Base-by-base conservation (phyloP, 2,888 invertebrate genomes). In the Phymatocera aterrima region DNA sequence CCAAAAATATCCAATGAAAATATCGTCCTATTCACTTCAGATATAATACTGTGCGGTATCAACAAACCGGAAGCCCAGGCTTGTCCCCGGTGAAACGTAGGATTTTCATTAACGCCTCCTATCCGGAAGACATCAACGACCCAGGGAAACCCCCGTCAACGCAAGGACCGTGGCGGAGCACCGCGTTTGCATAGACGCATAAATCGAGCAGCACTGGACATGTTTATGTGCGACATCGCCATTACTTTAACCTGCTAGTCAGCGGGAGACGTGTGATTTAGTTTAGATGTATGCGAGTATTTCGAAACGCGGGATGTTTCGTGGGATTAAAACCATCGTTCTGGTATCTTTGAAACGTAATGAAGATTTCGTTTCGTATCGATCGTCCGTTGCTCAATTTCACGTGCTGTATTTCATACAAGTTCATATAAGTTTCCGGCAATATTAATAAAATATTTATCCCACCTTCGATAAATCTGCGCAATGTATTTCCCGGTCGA, bases 201-300 rank as follows among this genome's bases (percentile, higher is more conserved):
- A 83, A 83, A 83, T 83, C 82, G 81, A 80, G 80, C 80, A 82
- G 82, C 81, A 79, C 80, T 81, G 79, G 82, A 83, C 81, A 82
- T 83, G 80, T 83, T 83, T 83, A 83, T 83, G 83, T 81, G 81
- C 78, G 80, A 80, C 80, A 81, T 68, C 77, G 83, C 79, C 81
- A 82, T 81, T 83, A 83, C 83, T 82, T 79, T 81, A 80, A 77
- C 80, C 54, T 34, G 65, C 28, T 78, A 51, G 72, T 72, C 72
- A 72, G 72, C 34, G 48, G 12, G 28, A 43, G 72, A 72, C 51
- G 72, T 34, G 51, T 51, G 75, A 54, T 75, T 57, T n/a, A 40
- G 40, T 60, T 72, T 15, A 24, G 21, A 75, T 57, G 37, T 75
- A 57, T 40, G 57, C 34, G 75, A 40, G 57, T 51, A 72, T 72